Evolutionary conservation across 2,888 invertebrate genomes (phyloP).

Genomic region (Liopterus haemorrhoidalis): DNA sequence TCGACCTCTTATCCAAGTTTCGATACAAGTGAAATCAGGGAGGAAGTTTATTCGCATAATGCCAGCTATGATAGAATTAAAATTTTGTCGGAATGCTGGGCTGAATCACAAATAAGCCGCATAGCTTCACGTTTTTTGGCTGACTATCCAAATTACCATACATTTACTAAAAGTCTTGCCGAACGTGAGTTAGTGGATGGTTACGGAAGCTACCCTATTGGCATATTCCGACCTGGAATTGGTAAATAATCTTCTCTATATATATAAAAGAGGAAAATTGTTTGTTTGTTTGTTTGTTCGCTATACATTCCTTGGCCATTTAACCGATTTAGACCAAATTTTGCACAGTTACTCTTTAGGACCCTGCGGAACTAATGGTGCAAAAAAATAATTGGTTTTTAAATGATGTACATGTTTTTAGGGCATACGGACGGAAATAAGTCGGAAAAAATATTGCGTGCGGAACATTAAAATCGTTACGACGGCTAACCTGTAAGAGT

Average conservation of each 20-base stretch:
- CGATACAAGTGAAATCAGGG: slow-evolving; percentile 1
- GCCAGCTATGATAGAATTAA: slow-evolving; percentile 8
- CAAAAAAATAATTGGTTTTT: too few relatives aligned
- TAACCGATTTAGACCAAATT: too few relatives aligned
- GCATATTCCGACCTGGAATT: slow-evolving; percentile 76
- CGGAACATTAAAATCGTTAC: too few relatives aligned
- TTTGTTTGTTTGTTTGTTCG: too few relatives aligned
- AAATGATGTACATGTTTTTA: too few relatives aligned
- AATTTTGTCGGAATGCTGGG: not conserved
- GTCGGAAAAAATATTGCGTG: too few relatives aligned
- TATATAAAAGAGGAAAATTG: too few relatives aligned
- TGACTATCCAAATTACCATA: slow-evolving; percentile 78
- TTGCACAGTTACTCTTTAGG: too few relatives aligned
- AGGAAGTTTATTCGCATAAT: slow-evolving; percentile 5
- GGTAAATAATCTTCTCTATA: slow-evolving; percentile 46
- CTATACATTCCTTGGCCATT: too few relatives aligned
- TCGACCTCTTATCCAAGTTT: not conserved
- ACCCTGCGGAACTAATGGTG: too few relatives aligned
- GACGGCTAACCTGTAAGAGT: too few relatives aligned
- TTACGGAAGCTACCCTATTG: slow-evolving; percentile 59
- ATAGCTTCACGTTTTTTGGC: slow-evolving; percentile 44
- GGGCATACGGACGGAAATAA: too few relatives aligned
- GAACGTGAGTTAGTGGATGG: slow-evolving; percentile 61
- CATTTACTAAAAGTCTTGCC: slow-evolving; percentile 78
- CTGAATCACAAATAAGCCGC: slow-evolving; percentile 7